Evolutionary conservation across 2,797 vertebrate genomes (phyloP).

Genomic region (Dromococcyx pavoninus): DNA sequence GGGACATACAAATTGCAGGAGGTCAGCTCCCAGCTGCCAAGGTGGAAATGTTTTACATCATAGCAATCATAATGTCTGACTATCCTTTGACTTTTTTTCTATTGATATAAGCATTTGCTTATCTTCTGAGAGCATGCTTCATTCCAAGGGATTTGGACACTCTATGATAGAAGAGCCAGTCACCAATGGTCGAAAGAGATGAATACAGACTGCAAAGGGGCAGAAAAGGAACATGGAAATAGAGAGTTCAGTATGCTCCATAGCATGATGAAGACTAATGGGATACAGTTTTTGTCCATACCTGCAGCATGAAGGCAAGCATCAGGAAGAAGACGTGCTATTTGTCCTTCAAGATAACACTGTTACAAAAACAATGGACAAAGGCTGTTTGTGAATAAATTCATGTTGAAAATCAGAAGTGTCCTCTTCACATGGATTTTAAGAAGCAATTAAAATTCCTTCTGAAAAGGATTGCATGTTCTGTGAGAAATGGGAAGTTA

Average conservation of each 20-base stretch:
- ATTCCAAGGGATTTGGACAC: not conserved
- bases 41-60: not conserved
- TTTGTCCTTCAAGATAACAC: not conserved
- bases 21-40: not conserved
- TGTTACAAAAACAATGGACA: not conserved
- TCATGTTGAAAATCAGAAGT: not conserved
- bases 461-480: not conserved
- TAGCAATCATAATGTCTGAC: not conserved
- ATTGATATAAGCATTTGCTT: not conserved
- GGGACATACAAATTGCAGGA: rapidly evolving
- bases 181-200: not conserved
- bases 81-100: not conserved
- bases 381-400: not conserved
- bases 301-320: not conserved
- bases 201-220: not conserved
- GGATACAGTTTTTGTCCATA: not conserved
- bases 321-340: not conserved
- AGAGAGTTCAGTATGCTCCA: not conserved
- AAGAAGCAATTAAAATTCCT: not conserved
- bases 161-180: not conserved
- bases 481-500: not conserved
- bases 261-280: not conserved
- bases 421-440: not conserved
- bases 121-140: not conserved
- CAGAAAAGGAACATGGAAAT: not conserved